Conservation (phyloP, 2,888 invertebrate species). For the Himalopsyche tibetana region DNA sequence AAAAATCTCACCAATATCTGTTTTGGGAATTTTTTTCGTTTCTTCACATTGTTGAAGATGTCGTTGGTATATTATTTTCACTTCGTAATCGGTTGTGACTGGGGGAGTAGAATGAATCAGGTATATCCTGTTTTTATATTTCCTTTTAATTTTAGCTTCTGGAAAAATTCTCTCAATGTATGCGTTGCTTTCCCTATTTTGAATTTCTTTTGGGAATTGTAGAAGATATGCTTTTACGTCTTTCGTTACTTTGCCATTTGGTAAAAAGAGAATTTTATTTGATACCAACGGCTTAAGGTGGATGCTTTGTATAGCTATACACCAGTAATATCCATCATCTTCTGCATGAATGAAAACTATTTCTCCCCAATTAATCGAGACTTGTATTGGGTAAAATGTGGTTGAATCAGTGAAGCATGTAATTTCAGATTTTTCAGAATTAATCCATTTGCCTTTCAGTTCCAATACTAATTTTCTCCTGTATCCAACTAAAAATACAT, state of each 20-base stretch:
- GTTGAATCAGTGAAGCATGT: not conserved
- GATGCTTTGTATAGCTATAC: not conserved
- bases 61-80: no score
- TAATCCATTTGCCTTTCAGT: not conserved
- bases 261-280: not conserved
- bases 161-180: not conserved
- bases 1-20: no score
- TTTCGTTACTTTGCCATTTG: not conserved
- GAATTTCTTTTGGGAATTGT: not conserved
- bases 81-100: not conserved
- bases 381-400: not conserved
- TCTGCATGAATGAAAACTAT: not conserved
- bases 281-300: not conserved
- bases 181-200: not conserved
- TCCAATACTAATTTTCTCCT: not conserved
- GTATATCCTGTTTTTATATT: not conserved
- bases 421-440: not conserved
- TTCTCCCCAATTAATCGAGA: not conserved
- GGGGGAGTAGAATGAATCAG: not conserved
- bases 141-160: not conserved
- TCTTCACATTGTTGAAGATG: no score
- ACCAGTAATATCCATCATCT: not conserved
- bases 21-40: no score
- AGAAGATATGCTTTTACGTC: not conserved
- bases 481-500: not conserved